Base-by-base conservation (phyloP, 2,797 vertebrate species). In the Emydoidea blandingii region DNA sequence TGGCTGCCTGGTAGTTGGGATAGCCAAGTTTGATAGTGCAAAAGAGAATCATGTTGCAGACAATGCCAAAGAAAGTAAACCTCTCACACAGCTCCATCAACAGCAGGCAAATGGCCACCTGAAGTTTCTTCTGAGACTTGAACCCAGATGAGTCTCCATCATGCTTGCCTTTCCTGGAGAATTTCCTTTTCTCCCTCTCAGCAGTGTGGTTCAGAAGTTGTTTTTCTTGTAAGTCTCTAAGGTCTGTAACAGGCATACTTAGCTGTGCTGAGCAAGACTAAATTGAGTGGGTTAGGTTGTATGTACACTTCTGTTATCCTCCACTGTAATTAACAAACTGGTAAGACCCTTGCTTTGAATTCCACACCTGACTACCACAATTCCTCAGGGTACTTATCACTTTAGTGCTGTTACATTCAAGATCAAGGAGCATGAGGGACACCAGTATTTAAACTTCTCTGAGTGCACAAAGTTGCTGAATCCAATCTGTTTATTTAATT, bases 1-100 rank as follows among this genome's bases (percentile, higher is more conserved):
- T 98, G 2, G 99, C 99, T 0, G 99, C 99, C 95, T 99, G 98
- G 97, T 99, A 97, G 97, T 99, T 99, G 91, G 82, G 50, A 29
- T 99, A 99, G 91, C 99, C 99, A 2, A 99, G 98, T 94, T 98
- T 99, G 91, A 99, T 92, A 0, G 98, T 99, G 98, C 99, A 99
- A 97, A 99, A 99, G 27, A 99, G 98, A 92, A 99, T 99, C 98
- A 98, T 99, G 96, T 99, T 99, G 97, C 99, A 99, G 79, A 99
- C 98, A 1, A 99, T 99, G 96, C 99, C 99, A 50, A 99, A 99
- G 97, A 99, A 99, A 0, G 98, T 98, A 95, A 99, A 99, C 78
- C 99, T 98, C 96, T 99, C 99, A 1, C 98, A 99, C 52, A 99
- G 97, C 96, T 99, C 99, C 97, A 99, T 99, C 47, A 99, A 98